Conservation (phyloP, 2,797 vertebrate species). For the Pristis pectinata region DNA sequence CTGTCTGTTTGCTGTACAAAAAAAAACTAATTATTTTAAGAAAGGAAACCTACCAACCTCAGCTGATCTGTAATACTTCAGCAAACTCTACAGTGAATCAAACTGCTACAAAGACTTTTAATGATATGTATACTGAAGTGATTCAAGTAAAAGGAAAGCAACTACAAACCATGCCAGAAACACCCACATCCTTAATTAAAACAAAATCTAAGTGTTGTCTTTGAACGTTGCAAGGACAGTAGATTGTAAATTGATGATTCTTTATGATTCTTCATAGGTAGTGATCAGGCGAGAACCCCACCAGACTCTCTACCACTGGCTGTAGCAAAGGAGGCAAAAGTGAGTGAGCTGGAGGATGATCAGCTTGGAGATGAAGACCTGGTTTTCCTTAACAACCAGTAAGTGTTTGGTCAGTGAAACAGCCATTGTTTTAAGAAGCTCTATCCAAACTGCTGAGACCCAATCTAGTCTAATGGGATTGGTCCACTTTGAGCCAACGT, state of each 20-base stretch:
- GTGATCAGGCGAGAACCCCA: constrained; percentile 66
- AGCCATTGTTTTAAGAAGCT: not conserved
- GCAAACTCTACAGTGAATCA: not conserved
- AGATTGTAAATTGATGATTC: not conserved
- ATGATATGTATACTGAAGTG: not conserved
- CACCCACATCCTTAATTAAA: not conserved
- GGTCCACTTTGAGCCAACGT: too few species aligned
- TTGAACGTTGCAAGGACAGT: too few species aligned
- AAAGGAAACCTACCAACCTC: not conserved
- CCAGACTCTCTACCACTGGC: constrained; percentile 72
- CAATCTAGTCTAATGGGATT: not conserved
- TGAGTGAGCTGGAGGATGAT: constrained; percentile 86
- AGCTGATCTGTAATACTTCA: not conserved
- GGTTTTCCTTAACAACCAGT: constrained; percentile 71
- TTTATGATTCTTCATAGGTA: constrained; percentile 55
- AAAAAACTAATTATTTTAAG: not conserved
- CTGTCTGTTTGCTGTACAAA: not conserved
- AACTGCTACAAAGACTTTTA: not conserved
- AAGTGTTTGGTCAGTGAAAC: constrained; percentile 50
- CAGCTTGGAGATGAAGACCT: constrained; percentile 85
- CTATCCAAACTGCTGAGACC: not conserved
- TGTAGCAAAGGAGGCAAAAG: constrained; percentile 92
- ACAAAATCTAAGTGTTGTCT: not conserved
- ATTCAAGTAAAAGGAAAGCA: not conserved
- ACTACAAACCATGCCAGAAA: too few species aligned